Evolutionary conservation across 2,113 vertebrate genomes (phyloP), one percentile per base, ranked within the genome.

Genomic region (Pterocles burchelli): DNA sequence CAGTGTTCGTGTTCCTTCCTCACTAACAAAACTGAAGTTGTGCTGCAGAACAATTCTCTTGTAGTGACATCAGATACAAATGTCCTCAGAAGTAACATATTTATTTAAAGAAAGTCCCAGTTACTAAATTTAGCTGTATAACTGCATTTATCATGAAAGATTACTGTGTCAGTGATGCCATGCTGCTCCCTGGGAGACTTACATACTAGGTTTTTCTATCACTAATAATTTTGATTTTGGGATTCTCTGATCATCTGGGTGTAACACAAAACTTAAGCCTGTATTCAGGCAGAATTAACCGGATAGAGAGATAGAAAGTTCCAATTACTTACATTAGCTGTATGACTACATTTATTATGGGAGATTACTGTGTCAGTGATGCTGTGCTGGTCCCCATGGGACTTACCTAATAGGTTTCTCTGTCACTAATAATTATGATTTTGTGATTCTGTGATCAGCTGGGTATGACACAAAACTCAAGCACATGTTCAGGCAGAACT

Each of bases 211-310:
- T 63, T 91, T 94, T 86, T 92, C 79, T 74, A 76, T 84, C 57
- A 59, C 78, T 88, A 94, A 93, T 93, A 92, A 88, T 90, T 91
- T 79, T 94, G 88, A 92, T 96, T 94, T 93, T 33, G 26, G 52
- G 28, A 85, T 94, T 93, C 88, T 96, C 71, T 85, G 67, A 92
- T 95, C 87, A 93, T 87, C 61, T 59, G 73, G 24, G 45, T 62
- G 26, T 62, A 78, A 91, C 16, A 91, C 24, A 75, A 80, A 94
- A 89, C 1, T 4, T 78, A 71, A 92, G 82, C 83, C 65, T 77
- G 86, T 49, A 5, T 80, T 95, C 95, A 91, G 75, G 75, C 94
- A 96, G 95, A 96, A 92, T 67, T 95, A 97, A 95, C 63, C 91
- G 71, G 90, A 93, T 94, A 95, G 21, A 93, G 81, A 84, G 66